phyloP scores from a whole-genome alignment of 2,113 vertebrate genomes.

The Eidolon helvum region DNA sequence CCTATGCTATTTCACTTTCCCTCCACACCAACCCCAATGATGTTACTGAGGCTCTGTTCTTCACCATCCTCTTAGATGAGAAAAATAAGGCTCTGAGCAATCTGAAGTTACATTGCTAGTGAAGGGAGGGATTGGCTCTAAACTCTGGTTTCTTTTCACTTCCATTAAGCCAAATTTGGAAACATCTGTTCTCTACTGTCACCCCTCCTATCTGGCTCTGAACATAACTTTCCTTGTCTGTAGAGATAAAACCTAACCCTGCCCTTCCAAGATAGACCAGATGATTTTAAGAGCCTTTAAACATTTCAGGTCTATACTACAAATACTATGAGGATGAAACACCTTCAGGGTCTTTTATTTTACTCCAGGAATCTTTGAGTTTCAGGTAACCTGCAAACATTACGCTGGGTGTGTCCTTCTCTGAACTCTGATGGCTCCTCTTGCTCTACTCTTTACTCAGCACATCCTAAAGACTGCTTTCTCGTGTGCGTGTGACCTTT shows the following conservation, averaged over 20 bases:
- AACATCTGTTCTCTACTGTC: neutral
- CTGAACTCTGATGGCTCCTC: neutral
- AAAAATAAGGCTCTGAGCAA: neutral
- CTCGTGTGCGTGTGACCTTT: fast-evolving
- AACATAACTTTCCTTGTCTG: neutral
- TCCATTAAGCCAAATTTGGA: neutral
- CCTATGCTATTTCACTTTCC: neutral
- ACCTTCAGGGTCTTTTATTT: neutral
- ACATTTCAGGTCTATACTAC: neutral
- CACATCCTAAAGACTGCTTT: neutral
- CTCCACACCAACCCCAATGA: neutral
- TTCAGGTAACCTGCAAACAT: neutral
- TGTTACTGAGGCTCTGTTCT: neutral
- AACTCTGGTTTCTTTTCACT: neutral
- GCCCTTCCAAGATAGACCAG: neutral
- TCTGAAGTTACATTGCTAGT: neutral
- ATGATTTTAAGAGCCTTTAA: neutral
- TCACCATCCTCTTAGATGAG: neutral
- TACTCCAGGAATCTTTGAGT: neutral
- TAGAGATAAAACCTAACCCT: neutral
- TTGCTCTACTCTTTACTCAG: neutral
- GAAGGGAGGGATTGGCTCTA: neutral
- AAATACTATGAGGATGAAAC: neutral
- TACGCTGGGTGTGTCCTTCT: neutral
- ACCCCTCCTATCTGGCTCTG: neutral